Evolutionary conservation across 2,888 invertebrate species (phyloP), one percentile per base, ranked within the genome.

Genomic region (Drosophila parthenogenetica): DNA sequence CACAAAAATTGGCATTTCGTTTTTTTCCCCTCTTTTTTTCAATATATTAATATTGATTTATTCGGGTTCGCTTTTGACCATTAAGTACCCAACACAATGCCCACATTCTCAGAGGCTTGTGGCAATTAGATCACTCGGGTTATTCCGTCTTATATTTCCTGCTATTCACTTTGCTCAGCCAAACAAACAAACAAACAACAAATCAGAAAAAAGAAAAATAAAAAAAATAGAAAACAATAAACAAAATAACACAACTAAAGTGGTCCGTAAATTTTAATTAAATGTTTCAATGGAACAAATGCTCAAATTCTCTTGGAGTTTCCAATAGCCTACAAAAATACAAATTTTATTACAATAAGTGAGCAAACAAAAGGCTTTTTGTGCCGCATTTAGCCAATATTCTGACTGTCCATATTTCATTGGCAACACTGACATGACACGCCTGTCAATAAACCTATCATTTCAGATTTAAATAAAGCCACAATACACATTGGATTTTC

Each of bases 71-170:
- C 35, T 55, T 40, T 67, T 62, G 57, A 22, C 35, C 65, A 75
- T 61, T 67, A 54, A 32, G 40, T 57, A 57, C 29, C 43, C 49
- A n/a, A 69, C 49, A 63, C 59, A 83, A 68, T 65, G 60, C 69
- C 80, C 87, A 81, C 79, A 73, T 85, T 81, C 87, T 80, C 67
- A 55, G 70, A 69, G 66, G 64, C 25, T 57, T 73, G 62, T 55
- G 70, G 71, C 79, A 90, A 90, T 90, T 90, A 90, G 90, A 90
- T 90, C 90, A 90, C 80, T 86, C 71, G 88, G 90, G 90, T 88
- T 87, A 87, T 89, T 89, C 90, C 90, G 78, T 62, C 42, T 61
- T 43, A 69, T 78, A 71, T 73, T 83, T 87, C 79, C 82, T 77
- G 81, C 79, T 72, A 67, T 61, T 65, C 66, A 58, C 43, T 67